phyloP scores from a whole-genome alignment of 2,797 vertebrate species.

The Periophthalmus magnuspinnatus region DNA sequence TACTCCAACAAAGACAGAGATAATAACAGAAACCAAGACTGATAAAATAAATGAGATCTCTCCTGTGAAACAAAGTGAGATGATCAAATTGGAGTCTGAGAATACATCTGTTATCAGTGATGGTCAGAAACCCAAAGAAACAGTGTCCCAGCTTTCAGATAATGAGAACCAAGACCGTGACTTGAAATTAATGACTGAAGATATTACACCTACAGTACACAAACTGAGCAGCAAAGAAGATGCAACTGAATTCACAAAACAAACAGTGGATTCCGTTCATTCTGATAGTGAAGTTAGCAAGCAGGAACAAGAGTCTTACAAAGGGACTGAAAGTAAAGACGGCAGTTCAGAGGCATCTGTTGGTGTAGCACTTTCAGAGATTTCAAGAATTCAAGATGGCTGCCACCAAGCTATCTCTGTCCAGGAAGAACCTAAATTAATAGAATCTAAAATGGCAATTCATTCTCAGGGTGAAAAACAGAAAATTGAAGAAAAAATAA shows the following conservation, averaged over 20 bases:
- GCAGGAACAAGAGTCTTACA: neutral
- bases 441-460: neutral
- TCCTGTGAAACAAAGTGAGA: conserved; percentile 14
- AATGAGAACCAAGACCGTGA: neutral
- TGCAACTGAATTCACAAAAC: neutral
- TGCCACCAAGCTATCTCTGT: conserved; percentile 1
- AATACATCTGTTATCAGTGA: conserved; percentile 3
- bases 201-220: neutral
- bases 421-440: conserved; percentile 1
- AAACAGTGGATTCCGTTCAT: no score
- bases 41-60: neutral
- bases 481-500: neutral
- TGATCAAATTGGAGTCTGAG: conserved; percentile 4
- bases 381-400: neutral
- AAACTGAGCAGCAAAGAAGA: neutral
- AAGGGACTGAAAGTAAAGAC: neutral
- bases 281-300: conserved; percentile 2
- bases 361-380: neutral
- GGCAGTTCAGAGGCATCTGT: conserved; percentile 5
- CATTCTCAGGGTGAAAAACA: neutral
- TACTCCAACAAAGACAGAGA: neutral
- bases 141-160: neutral
- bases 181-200: neutral
- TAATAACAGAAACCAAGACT: neutral
- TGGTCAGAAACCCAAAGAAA: conserved; percentile 20